A percentile compares a stretch with the other conserved stretches of the same genome.
phyloP scores from a whole-genome alignment of 2,888 invertebrate genomes.

The Mythimna impura region DNA sequence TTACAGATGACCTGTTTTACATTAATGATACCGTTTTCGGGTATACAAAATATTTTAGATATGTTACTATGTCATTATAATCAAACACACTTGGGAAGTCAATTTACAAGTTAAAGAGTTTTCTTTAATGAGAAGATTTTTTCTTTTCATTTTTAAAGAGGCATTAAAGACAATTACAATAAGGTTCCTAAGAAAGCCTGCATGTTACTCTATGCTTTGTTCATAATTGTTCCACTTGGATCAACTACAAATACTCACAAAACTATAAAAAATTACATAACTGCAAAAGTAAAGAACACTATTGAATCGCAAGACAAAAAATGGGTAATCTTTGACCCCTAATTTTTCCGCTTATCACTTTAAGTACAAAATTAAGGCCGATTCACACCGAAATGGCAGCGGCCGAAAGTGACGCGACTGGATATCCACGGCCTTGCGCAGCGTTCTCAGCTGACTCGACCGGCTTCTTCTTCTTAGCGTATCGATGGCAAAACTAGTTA shows the following conservation, averaged over 20 bases:
- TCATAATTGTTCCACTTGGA: not conserved
- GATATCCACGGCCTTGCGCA: too few species aligned
- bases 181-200: not conserved
- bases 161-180: not conserved
- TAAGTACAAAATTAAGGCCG: constrained; percentile 39
- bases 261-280: not conserved
- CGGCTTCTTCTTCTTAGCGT: too few species aligned
- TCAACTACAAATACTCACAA: not conserved
- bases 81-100: not conserved
- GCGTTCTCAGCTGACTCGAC: too few species aligned
- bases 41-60: not conserved
- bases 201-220: not conserved
- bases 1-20: constrained; percentile 75
- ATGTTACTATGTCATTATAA: not conserved
- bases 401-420: too few species aligned
- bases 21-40: constrained; percentile 17
- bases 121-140: not conserved
- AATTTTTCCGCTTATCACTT: constrained; percentile 40
- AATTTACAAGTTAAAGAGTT: not conserved
- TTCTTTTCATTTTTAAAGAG: too few species aligned
- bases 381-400: too few species aligned
- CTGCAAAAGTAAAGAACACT: constrained; percentile 10
- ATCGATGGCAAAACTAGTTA: too few species aligned
- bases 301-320: constrained; percentile 27
- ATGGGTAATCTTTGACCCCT: constrained; percentile 23